Conservation (phyloP, 2,888 invertebrate genomes). For the Trichogramma evanescens region DNA sequence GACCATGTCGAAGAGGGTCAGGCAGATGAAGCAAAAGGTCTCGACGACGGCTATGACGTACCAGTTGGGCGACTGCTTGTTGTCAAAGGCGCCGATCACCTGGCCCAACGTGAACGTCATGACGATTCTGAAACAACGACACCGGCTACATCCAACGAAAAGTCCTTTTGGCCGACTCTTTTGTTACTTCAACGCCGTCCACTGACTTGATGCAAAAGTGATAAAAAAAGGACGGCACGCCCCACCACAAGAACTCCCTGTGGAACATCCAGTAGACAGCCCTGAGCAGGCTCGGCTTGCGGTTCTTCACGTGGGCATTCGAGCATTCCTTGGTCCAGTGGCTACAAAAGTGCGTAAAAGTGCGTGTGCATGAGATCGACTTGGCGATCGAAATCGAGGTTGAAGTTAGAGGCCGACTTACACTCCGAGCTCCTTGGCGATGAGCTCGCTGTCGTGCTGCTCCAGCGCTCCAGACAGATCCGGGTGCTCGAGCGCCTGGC, state of each 20-base stretch:
- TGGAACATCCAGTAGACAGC: slow-evolving; percentile 59
- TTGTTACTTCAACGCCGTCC: neutral
- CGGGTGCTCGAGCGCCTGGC: slow-evolving; percentile 56
- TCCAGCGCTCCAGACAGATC: slow-evolving; percentile 61
- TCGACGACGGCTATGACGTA: slow-evolving; percentile 59
- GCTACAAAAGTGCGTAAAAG: slow-evolving; percentile 32
- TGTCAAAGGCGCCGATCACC: slow-evolving; percentile 59
- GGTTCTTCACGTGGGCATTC: slow-evolving; percentile 47
- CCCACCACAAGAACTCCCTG: slow-evolving; percentile 55
- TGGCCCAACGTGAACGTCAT: slow-evolving; percentile 57
- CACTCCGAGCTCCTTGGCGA: slow-evolving; percentile 45
- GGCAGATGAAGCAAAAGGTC: slow-evolving; percentile 56
- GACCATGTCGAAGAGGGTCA: slow-evolving; percentile 55
- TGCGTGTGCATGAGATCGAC: too few relatives aligned
- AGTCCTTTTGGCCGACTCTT: neutral
- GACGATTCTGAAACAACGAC: slow-evolving; percentile 51
- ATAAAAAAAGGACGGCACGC: slow-evolving; percentile 53
- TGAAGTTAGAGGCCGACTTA: too few relatives aligned
- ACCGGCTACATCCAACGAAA: neutral
- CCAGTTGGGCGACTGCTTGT: slow-evolving; percentile 47
- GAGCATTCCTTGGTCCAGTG: slow-evolving; percentile 57
- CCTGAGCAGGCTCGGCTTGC: slow-evolving; percentile 54
- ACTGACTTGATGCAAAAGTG: slow-evolving; percentile 54
- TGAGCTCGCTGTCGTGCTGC: slow-evolving; percentile 56
- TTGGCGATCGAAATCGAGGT: too few relatives aligned